phyloP scores from a whole-genome alignment of 2,113 vertebrate species.

The Furnarius figulus region DNA sequence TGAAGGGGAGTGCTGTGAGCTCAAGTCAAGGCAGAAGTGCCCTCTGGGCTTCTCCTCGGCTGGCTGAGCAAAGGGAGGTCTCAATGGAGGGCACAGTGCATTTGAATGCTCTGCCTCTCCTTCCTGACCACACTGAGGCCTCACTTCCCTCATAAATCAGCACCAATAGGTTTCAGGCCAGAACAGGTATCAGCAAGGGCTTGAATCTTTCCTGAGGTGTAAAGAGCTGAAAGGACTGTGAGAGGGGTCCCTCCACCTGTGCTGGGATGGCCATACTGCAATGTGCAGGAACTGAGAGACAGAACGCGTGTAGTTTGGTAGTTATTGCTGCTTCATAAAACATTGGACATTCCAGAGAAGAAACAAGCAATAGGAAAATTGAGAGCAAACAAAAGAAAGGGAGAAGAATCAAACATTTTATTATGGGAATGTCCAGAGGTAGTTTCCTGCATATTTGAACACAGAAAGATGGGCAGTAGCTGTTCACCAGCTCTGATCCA shows the following conservation, averaged over 20 bases:
- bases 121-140: accelerated
- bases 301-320: neutral
- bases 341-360: neutral
- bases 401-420: neutral
- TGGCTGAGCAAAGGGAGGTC: neutral
- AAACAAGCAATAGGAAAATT: neutral
- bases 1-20: neutral
- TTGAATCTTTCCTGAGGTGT: neutral
- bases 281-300: neutral
- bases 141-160: neutral
- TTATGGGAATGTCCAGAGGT: neutral
- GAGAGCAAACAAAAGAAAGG: neutral
- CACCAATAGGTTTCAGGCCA: neutral
- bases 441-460: neutral
- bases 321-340: neutral
- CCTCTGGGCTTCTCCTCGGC: neutral
- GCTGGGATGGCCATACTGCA: accelerated
- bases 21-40: neutral
- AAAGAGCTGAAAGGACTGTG: neutral
- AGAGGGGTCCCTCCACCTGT: neutral
- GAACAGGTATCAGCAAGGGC: neutral
- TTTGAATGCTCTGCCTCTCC: neutral
- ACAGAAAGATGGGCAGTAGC: neutral
- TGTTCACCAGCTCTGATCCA: neutral
- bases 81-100: accelerated